Evolutionary conservation across 2,797 vertebrate genomes (phyloP).

Genomic region (Catostomus latipinnis): DNA sequence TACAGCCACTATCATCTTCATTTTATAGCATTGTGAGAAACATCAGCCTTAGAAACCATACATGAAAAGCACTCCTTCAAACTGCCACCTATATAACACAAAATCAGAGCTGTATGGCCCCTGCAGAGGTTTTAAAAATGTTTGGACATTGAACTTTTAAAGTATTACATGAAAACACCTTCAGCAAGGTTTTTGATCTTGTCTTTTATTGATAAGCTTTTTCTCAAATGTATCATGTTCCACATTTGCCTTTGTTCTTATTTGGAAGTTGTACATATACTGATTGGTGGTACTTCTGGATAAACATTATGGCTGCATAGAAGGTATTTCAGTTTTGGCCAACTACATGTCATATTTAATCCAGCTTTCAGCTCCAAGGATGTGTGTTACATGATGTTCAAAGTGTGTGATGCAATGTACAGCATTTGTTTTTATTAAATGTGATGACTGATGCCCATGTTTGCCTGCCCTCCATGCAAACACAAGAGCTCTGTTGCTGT

Average conservation of each 20-base stretch:
- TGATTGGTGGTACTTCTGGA: constrained; percentile 39
- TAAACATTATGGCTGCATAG: constrained; percentile 23
- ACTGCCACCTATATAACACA: constrained; percentile 51
- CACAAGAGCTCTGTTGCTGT: no score
- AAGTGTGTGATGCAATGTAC: constrained; percentile 31
- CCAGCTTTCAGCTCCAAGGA: constrained; percentile 38
- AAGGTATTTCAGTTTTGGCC: no score
- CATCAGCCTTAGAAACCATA: constrained; percentile 7
- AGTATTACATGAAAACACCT: constrained; percentile 13
- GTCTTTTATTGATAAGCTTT: constrained; percentile 54
- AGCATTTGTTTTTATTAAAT: constrained; percentile 53
- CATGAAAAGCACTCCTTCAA: constrained; percentile 34
- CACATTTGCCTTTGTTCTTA: background rate
- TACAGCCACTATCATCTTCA: background rate
- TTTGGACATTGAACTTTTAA: constrained; percentile 41
- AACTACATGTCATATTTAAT: constrained; percentile 3
- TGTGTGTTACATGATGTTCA: constrained; percentile 13
- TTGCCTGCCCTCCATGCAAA: background rate
- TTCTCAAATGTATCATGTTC: constrained; percentile 28
- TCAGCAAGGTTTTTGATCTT: constrained; percentile 48
- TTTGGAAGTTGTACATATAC: constrained; percentile 16
- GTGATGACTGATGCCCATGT: background rate
- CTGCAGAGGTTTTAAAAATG: constrained; percentile 38
- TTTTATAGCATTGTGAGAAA: constrained; percentile 37
- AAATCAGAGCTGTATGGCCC: constrained; percentile 36